Evolutionary conservation across 2,797 vertebrate genomes (phyloP).

Genomic region (Hyperoplus lanceolatus): DNA sequence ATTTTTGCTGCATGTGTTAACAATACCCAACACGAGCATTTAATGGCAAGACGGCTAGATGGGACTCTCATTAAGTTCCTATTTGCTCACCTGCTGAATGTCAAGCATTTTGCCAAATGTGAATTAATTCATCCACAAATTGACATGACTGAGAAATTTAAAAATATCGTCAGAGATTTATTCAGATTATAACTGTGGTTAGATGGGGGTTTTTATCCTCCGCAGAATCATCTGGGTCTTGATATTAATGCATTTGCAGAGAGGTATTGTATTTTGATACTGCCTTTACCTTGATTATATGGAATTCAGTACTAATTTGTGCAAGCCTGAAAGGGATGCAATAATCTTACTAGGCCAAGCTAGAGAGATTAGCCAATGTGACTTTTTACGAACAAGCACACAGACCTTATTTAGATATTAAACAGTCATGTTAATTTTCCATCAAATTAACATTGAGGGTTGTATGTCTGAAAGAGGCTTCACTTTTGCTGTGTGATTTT

Average conservation of each 20-base stretch:
- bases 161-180: background rate
- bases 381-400: background rate
- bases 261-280: background rate
- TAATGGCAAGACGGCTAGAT: constrained; percentile 1
- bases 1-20: constrained; percentile 12
- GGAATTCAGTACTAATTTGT: background rate
- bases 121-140: background rate
- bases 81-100: background rate
- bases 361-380: background rate
- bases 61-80: background rate
- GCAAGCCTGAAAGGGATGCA: background rate
- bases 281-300: background rate
- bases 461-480: background rate
- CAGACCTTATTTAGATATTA: background rate
- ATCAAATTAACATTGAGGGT: background rate
- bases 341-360: background rate
- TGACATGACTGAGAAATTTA: background rate
- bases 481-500: background rate
- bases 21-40: constrained; percentile 1
- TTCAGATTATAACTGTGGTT: too few species aligned
- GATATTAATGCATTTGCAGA: too few species aligned
- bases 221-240: too few species aligned
- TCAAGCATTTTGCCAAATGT: background rate
- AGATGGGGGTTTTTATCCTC: too few species aligned
- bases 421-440: background rate